A percentile compares a stretch with the other conserved stretches of the same genome.
Evolutionary conservation across 2,113 vertebrate species (phyloP).

Genomic region (Upupa epops): DNA sequence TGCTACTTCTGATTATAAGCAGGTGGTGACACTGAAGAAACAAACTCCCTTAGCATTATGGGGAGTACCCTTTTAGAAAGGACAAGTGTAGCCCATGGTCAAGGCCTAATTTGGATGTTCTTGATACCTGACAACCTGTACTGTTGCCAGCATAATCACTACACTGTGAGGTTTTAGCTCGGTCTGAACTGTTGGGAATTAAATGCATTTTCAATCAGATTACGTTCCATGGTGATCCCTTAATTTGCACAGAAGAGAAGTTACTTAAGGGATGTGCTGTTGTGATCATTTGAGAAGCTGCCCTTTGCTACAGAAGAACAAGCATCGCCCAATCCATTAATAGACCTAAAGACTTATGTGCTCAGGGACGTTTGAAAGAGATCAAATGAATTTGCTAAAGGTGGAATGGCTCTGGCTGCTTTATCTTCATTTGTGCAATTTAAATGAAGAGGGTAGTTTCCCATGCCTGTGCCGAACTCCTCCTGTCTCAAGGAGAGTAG

Average conservation of each 20-base stretch:
- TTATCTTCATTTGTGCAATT: not conserved
- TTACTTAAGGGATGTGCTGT: not conserved
- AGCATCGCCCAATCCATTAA: not conserved
- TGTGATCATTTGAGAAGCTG: not conserved
- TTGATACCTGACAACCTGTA: accelerated
- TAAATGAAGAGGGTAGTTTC: not conserved
- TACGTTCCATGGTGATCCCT: not conserved
- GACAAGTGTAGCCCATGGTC: not conserved
- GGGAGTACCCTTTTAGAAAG: not conserved
- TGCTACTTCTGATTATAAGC: not conserved
- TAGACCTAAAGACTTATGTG: slow-evolving; percentile 3
- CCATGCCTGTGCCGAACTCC: not conserved
- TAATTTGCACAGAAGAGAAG: not conserved
- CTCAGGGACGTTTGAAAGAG: not conserved
- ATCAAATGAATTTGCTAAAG: slow-evolving; percentile 43
- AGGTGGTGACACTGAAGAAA: not conserved
- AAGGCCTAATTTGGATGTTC: not conserved
- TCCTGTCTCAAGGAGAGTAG: accelerated
- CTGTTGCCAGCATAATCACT: accelerated
- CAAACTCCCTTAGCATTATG: accelerated
- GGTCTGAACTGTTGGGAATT: not conserved
- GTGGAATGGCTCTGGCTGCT: slow-evolving; percentile 34
- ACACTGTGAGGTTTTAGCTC: not conserved
- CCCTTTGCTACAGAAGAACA: not conserved
- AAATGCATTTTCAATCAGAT: not conserved